Percentiles rank a stretch among this genome's conserved stretches.
These are phyloP conservation scores for Orgyia antiqua DNA, from an alignment of 2,888 invertebrate genomes.

Conservation along the genomic window DNA sequence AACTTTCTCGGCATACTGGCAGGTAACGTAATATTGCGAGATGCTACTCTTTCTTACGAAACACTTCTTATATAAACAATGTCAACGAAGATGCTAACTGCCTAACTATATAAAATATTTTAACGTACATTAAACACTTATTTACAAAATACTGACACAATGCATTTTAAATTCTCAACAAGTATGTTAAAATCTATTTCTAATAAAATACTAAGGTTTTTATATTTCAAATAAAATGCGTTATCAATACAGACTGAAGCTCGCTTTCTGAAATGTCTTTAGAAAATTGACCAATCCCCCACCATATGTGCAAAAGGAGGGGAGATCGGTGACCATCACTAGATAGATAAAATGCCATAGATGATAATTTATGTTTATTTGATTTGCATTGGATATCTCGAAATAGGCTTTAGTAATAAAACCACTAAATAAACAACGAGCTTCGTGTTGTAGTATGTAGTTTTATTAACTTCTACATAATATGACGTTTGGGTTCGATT, in stretches of 20 bases:
- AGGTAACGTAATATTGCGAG: conserved; percentile 34
- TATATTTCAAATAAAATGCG: not conserved
- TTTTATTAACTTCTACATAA: too few species aligned
- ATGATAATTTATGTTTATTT: too few species aligned
- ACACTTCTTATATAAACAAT: conserved; percentile 49
- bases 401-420: too few species aligned
- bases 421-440: too few species aligned
- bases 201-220: too few species aligned
- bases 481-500: too few species aligned
- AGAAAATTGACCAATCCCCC: conserved; percentile 5
- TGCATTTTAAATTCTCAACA: too few species aligned
- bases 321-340: conserved; percentile 1
- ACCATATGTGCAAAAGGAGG: conserved; percentile 2
- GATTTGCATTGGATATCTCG: too few species aligned
- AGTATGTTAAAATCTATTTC: too few species aligned
- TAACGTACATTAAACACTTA: conserved; percentile 3
- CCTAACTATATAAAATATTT: conserved; percentile 6
- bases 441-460: too few species aligned
- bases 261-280: conserved; percentile 8
- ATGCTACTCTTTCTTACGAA: conserved; percentile 40
- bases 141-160: not conserved
- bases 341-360: not conserved
- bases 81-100: conserved; percentile 27
- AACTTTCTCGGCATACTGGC: conserved; percentile 25
- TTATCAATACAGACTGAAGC: not conserved